Conservation (phyloP, 2,888 invertebrate genomes). For the Melitaea athalia region DNA sequence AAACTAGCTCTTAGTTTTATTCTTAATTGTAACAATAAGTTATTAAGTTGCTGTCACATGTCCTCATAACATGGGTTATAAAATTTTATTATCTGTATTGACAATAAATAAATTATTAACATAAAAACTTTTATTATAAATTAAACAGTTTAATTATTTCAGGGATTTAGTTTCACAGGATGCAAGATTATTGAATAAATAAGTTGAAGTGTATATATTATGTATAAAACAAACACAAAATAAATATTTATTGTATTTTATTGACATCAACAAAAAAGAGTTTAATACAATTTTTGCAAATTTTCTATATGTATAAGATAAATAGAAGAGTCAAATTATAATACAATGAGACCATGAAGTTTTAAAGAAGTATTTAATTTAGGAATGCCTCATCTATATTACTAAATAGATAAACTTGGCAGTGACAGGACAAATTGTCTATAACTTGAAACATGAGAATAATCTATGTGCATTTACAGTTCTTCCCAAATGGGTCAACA, state of each 20-base stretch:
- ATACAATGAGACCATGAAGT: slow-evolving; percentile 78
- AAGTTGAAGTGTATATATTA: neutral
- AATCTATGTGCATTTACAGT: slow-evolving; percentile 19
- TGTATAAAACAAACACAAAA: slow-evolving; percentile 19
- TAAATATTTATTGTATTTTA: slow-evolving; percentile 65
- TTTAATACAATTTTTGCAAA: slow-evolving; percentile 76
- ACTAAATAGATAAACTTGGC: slow-evolving; percentile 63
- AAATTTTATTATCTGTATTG: slow-evolving; percentile 21
- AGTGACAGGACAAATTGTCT: slow-evolving; percentile 60
- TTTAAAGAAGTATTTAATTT: slow-evolving; percentile 68
- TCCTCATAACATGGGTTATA: slow-evolving; percentile 5
- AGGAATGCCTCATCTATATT: slow-evolving; percentile 63
- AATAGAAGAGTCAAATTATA: slow-evolving; percentile 74
- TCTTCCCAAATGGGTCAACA: neutral
- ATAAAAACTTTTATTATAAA: slow-evolving; percentile 13
- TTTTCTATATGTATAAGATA: slow-evolving; percentile 71
- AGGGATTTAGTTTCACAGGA: neutral
- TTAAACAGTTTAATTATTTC: slow-evolving; percentile 12
- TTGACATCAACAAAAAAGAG: slow-evolving; percentile 74
- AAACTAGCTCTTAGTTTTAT: neutral
- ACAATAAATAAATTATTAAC: slow-evolving; percentile 29
- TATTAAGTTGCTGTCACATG: neutral
- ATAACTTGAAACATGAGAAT: slow-evolving; percentile 38
- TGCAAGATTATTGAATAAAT: slow-evolving; percentile 1
- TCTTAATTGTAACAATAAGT: neutral